A percentile compares a stretch with the other conserved stretches of the same genome.
These are phyloP conservation scores for Erebia epiphron DNA, from an alignment of 2,888 invertebrate species.

Conservation along the genomic window DNA sequence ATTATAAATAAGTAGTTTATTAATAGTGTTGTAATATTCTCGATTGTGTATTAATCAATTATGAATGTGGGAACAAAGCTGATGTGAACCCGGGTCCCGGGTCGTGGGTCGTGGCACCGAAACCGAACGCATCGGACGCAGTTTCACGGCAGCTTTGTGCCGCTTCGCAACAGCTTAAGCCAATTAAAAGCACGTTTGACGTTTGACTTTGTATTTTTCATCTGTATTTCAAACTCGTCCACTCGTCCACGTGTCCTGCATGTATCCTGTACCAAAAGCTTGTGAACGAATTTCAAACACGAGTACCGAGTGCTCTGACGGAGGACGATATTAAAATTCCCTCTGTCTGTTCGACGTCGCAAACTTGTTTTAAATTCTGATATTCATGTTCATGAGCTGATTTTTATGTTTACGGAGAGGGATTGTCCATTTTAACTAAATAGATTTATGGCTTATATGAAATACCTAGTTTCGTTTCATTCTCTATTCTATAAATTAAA, in stretches of 20 bases:
- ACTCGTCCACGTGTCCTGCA: neutral
- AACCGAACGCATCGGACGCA: neutral
- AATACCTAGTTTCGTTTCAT: no score
- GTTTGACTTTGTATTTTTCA: neutral
- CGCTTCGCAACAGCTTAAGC: neutral
- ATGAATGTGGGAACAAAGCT: no score
- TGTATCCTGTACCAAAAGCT: neutral
- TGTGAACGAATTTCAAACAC: neutral
- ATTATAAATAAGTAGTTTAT: no score
- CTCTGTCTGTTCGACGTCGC: neutral
- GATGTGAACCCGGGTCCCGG: no score
- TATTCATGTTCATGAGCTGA: no score
- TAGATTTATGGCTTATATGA: no score
- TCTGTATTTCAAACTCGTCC: neutral
- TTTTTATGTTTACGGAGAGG: no score
- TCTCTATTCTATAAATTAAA: no score
- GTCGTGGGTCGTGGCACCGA: no score
- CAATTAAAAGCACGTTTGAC: neutral
- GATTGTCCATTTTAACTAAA: no score
- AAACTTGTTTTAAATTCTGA: neutral
- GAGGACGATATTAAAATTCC: neutral
- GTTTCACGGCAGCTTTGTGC: neutral
- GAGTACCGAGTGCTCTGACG: neutral
- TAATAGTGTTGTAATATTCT: no score
- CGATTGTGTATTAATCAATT: no score